These are phyloP conservation scores for Neodontobutis hainanensis DNA, from an alignment of 2,113 vertebrate genomes.

Conservation along the genomic window DNA sequence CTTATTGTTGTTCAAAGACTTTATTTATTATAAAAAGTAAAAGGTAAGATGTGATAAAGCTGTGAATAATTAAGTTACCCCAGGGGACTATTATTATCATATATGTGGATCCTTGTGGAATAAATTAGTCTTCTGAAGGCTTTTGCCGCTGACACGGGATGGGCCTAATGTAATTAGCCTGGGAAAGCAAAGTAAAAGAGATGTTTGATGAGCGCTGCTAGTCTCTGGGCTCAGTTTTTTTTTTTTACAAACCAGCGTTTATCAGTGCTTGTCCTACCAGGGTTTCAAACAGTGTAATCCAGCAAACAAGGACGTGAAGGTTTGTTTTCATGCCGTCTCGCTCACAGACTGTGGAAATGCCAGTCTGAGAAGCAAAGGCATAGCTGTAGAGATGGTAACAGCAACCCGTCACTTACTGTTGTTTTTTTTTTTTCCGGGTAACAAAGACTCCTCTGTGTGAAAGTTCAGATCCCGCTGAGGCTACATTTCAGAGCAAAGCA, in stretches of 20 bases:
- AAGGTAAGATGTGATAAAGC: background rate
- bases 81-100: constrained; percentile 9
- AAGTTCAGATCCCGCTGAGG: constrained; percentile 66
- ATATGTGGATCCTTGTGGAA: constrained; percentile 47
- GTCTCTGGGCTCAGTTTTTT: background rate
- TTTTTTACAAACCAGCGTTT: background rate
- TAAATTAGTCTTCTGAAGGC: constrained; percentile 51
- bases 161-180: constrained; percentile 59
- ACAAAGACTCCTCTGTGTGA: constrained; percentile 76
- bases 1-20: constrained; percentile 17
- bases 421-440: constrained; percentile 23
- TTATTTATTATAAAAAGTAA: constrained; percentile 15
- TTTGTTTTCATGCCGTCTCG: constrained; percentile 33
- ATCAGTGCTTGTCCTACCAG: constrained; percentile 13
- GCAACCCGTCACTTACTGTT: constrained; percentile 23
- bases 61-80: constrained; percentile 33
- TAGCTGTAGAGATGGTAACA: constrained; percentile 53
- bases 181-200: constrained; percentile 27
- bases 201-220: background rate
- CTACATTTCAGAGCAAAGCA: constrained; percentile 56
- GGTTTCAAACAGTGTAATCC: constrained; percentile 24
- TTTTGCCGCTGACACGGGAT: constrained; percentile 37
- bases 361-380: constrained; percentile 50
- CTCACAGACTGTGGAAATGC: constrained; percentile 50
- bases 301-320: constrained; percentile 24